phyloP scores from a whole-genome alignment of 2,113 vertebrate species.

The Charina bottae region DNA sequence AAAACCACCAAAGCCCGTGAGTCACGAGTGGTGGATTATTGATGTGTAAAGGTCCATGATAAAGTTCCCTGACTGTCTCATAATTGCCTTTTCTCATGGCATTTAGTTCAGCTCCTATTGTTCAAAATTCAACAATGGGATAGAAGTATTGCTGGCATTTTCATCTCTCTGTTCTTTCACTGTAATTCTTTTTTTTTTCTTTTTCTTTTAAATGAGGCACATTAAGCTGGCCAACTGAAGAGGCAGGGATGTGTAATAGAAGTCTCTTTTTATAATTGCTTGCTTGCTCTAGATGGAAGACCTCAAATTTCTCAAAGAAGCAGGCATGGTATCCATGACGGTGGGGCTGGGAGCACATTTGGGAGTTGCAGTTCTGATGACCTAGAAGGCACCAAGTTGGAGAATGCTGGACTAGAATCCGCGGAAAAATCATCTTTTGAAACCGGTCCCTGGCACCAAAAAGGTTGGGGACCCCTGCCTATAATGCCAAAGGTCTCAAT shows the following conservation, averaged over 20 bases:
- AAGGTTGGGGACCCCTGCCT: too few species aligned
- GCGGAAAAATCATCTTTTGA: too few species aligned
- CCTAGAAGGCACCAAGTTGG: too few species aligned
- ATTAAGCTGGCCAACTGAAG: neutral
- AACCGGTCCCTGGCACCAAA: too few species aligned
- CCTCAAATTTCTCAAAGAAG: neutral
- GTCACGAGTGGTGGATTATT: neutral
- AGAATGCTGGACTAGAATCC: too few species aligned
- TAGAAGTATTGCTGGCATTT: neutral
- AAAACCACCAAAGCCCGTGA: neutral
- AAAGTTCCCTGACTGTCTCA: neutral
- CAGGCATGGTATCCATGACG: neutral
- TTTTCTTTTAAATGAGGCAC: neutral
- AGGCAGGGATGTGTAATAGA: neutral
- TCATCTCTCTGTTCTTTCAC: neutral
- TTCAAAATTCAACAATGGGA: neutral
- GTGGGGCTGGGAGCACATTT: too few species aligned
- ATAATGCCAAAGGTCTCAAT: too few species aligned
- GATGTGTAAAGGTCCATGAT: neutral
- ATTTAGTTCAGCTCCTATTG: neutral
- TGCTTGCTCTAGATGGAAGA: neutral
- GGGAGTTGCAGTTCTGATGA: too few species aligned
- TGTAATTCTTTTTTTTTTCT: neutral
- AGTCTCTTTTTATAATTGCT: neutral
- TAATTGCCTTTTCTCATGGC: slow-evolving; percentile 1